These are phyloP conservation scores for Sphaerodactylus townsendi DNA, from an alignment of 2,113 vertebrate species.

Conservation along the genomic window DNA sequence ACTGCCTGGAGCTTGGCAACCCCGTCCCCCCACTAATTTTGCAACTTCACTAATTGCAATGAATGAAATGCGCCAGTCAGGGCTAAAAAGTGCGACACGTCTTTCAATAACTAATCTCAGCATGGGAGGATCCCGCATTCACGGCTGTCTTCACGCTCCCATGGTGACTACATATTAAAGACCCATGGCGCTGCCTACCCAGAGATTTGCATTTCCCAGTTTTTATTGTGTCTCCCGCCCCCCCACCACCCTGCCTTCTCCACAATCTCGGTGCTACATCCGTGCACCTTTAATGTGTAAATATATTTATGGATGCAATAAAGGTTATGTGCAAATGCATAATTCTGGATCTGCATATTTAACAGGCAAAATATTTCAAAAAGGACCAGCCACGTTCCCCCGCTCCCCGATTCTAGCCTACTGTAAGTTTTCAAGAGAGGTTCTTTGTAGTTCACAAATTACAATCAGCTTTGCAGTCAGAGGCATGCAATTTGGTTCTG, in stretches of 20 bases:
- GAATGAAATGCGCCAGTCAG: not conserved
- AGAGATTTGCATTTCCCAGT: slow-evolving; percentile 11
- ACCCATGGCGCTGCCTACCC: not conserved
- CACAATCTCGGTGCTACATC: slow-evolving; percentile 5
- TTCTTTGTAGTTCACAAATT: slow-evolving; percentile 6
- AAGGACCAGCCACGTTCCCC: not conserved
- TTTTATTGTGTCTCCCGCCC: not conserved
- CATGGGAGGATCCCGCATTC: slow-evolving; percentile 9
- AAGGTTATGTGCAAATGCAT: not conserved
- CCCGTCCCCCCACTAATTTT: not conserved
- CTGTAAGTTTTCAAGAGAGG: not conserved
- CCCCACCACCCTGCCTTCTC: too few relatives aligned
- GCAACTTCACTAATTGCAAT: not conserved
- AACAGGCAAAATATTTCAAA: not conserved
- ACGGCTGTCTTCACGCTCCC: not conserved
- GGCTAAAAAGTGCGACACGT: slow-evolving; percentile 15
- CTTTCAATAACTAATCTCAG: slow-evolving; percentile 22
- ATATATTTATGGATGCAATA: slow-evolving; percentile 15
- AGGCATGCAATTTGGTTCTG: not conserved
- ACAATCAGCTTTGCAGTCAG: not conserved
- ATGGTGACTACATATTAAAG: slow-evolving; percentile 13
- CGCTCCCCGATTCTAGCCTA: not conserved
- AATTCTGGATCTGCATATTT: slow-evolving; percentile 14
- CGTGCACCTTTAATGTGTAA: not conserved
- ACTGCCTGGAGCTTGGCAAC: too few relatives aligned